These are phyloP conservation scores for Callipepla californica DNA, from an alignment of 2,113 vertebrate genomes.

Conservation along the genomic window DNA sequence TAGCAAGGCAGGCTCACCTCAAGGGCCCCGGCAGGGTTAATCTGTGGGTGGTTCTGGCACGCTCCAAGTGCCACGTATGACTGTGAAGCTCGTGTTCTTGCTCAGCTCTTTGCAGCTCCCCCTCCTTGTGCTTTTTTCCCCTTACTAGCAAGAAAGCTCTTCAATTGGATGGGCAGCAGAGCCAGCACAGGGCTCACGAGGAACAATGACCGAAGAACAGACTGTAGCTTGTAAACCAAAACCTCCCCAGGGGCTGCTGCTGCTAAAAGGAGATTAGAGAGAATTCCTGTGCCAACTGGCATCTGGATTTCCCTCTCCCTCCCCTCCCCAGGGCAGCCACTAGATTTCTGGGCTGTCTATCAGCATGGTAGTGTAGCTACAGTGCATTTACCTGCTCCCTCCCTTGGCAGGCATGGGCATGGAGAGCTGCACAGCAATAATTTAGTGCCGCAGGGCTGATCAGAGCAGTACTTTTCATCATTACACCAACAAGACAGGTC, in stretches of 20 bases:
- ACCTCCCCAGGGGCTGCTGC: constrained; percentile 25
- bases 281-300: constrained; percentile 3
- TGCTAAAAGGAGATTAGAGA: constrained; percentile 39
- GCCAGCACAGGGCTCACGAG: background rate
- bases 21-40: background rate
- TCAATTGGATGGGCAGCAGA: constrained; percentile 11
- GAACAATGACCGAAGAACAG: constrained; percentile 17
- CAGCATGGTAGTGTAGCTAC: background rate
- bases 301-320: background rate
- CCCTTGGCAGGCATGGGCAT: background rate
- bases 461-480: background rate
- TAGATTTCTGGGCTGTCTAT: background rate
- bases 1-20: background rate
- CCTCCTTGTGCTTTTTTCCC: background rate
- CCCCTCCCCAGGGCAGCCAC: background rate
- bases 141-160: background rate
- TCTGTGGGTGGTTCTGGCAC: accelerated
- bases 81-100: background rate
- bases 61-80: background rate
- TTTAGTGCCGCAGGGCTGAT: background rate
- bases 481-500: background rate
- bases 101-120: background rate
- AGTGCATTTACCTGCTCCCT: background rate
- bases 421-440: background rate
- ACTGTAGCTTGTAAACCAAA: constrained; percentile 42